Conservation (phyloP, 2,888 invertebrate species). For the Dysmachus trigonus region DNA sequence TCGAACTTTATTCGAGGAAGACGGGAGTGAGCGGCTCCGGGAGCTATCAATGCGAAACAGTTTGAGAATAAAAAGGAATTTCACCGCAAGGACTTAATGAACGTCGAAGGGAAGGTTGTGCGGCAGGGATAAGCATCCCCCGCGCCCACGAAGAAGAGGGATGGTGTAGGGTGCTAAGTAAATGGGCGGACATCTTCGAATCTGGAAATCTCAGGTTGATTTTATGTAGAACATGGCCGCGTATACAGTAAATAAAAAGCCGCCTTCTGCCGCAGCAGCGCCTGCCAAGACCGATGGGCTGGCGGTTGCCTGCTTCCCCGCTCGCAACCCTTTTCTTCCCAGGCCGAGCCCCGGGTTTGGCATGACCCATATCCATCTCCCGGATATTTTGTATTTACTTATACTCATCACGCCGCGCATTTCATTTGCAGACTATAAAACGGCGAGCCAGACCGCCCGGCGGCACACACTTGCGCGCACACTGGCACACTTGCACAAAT, state of each 20-base stretch:
- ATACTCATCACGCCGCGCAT: not conserved
- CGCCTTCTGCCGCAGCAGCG: not conserved
- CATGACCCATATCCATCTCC: slow-evolving; percentile 17
- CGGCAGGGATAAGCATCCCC: not conserved
- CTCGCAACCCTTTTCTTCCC: not conserved
- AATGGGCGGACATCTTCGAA: not conserved
- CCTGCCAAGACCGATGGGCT: not conserved
- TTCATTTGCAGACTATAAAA: not conserved
- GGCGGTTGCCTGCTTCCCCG: not conserved
- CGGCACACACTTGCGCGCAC: not conserved
- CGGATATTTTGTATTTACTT: slow-evolving; percentile 10
- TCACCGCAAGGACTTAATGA: not conserved
- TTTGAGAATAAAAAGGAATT: not conserved
- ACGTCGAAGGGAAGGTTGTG: not conserved
- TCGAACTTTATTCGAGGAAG: not conserved
- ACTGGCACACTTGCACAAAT: not conserved
- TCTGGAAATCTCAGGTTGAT: not conserved
- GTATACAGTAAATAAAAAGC: not conserved
- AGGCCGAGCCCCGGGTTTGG: not conserved
- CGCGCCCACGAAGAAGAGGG: not conserved
- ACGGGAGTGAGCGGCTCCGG: not conserved
- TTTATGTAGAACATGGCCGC: not conserved
- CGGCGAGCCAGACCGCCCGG: not conserved
- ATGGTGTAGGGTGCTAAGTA: not conserved
- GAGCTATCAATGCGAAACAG: not conserved